Evolutionary conservation across 2,888 invertebrate genomes (phyloP).

Genomic region (Agrochola circellaris): DNA sequence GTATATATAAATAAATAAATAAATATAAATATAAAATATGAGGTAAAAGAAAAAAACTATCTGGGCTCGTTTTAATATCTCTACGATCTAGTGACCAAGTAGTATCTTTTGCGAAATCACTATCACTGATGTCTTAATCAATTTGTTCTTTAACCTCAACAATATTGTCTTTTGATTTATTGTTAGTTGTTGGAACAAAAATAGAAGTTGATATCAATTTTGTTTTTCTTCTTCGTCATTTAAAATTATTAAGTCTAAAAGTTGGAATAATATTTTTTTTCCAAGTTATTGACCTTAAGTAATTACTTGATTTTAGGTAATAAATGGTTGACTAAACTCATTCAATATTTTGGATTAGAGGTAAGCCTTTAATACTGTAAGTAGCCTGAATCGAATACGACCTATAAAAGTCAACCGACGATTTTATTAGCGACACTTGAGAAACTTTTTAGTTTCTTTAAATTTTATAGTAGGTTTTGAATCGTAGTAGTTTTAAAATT

Average conservation of each 20-base stretch:
- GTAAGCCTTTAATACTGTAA: slow-evolving; percentile 44
- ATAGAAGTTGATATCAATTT: not conserved
- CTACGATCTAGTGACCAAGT: not conserved
- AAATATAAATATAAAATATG: too few relatives aligned
- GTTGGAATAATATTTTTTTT: not conserved
- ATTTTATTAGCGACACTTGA: slow-evolving; percentile 44
- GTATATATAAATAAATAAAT: too few relatives aligned
- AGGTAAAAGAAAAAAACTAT: not conserved
- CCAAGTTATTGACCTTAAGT: not conserved
- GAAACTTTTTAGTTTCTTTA: slow-evolving; percentile 32
- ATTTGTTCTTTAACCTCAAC: not conserved
- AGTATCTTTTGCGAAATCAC: not conserved
- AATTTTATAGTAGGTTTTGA: slow-evolving; percentile 34
- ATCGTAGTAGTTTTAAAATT: slow-evolving; percentile 8
- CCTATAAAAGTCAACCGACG: slow-evolving; percentile 48
- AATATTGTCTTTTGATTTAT: not conserved
- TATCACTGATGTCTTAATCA: not conserved
- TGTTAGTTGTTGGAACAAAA: not conserved
- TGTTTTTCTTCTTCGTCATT: not conserved
- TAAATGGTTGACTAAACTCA: slow-evolving; percentile 37
- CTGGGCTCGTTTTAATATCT: not conserved
- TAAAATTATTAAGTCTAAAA: not conserved
- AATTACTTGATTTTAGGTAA: slow-evolving; percentile 24
- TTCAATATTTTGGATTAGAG: slow-evolving; percentile 51
- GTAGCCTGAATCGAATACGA: slow-evolving; percentile 36